phyloP scores from a whole-genome alignment of 2,888 invertebrate species.

The Tinea semifulvella region DNA sequence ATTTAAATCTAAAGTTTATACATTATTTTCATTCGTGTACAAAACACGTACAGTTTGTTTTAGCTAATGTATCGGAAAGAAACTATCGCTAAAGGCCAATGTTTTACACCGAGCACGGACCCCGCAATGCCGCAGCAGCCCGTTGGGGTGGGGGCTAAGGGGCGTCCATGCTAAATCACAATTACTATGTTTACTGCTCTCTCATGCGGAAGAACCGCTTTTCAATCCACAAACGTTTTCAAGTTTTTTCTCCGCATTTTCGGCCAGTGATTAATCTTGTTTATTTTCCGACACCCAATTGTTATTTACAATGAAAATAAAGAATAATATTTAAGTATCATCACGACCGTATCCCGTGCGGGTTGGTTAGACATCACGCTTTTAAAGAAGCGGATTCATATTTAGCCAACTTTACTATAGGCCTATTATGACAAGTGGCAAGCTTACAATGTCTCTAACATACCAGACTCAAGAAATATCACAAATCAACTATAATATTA shows the following conservation, averaged over 20 bases:
- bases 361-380: too few relatives aligned
- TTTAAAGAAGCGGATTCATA: too few relatives aligned
- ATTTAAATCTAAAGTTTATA: neutral
- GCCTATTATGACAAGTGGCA: too few relatives aligned
- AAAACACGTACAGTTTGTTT: neutral
- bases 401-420: too few relatives aligned
- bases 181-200: slow-evolving; percentile 44
- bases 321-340: neutral
- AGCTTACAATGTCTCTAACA: too few relatives aligned
- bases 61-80: slow-evolving; percentile 2
- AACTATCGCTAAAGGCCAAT: slow-evolving; percentile 1
- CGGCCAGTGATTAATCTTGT: slow-evolving; percentile 21
- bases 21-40: neutral
- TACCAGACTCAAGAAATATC: too few relatives aligned
- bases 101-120: neutral
- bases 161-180: slow-evolving; percentile 40
- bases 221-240: slow-evolving; percentile 27
- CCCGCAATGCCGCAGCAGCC: slow-evolving; percentile 14
- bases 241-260: slow-evolving; percentile 22
- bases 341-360: too few relatives aligned
- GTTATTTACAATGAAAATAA: too few relatives aligned
- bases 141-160: slow-evolving; percentile 20
- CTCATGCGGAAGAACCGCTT: slow-evolving; percentile 29
- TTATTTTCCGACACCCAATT: slow-evolving; percentile 6
- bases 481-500: too few relatives aligned